Conservation (phyloP, 2,113 vertebrate species). For the Salvelinus fontinalis region DNA sequence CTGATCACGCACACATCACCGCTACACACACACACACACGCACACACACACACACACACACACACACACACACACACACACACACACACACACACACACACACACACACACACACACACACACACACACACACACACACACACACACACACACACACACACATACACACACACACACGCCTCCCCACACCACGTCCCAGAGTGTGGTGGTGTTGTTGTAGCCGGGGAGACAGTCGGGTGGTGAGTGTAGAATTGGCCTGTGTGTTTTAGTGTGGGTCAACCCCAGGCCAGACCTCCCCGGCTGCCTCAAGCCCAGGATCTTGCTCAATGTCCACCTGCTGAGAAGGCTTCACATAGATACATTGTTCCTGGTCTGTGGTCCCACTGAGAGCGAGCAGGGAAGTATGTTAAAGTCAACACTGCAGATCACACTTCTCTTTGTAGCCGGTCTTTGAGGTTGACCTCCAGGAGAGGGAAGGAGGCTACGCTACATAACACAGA, state of each 20-base stretch:
- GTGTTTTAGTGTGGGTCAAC: constrained; percentile 86
- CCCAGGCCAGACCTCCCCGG: constrained; percentile 84
- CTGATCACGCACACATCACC: too few species aligned
- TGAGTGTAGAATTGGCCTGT: constrained; percentile 76
- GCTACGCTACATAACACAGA: too few species aligned
- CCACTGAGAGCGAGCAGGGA: constrained; percentile 62
- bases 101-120: constrained; percentile 44
- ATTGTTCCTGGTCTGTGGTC: constrained; percentile 80
- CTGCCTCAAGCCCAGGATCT: constrained; percentile 84
- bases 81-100: constrained; percentile 21
- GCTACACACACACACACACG: constrained; percentile 34
- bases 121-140: constrained; percentile 23
- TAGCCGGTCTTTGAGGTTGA: constrained; percentile 63
- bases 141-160: constrained; percentile 10
- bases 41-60: constrained; percentile 30
- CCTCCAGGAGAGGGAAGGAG: constrained; percentile 44
- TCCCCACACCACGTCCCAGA: neutral
- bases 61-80: constrained; percentile 17
- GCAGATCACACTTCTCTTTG: constrained; percentile 64
- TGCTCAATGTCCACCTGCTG: constrained; percentile 97
- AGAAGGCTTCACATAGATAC: constrained; percentile 88
- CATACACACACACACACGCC: constrained; percentile 17
- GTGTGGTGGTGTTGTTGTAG: constrained; percentile 82
- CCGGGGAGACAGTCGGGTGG: constrained; percentile 80
- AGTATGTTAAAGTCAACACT: constrained; percentile 80